phyloP scores from a whole-genome alignment of 2,888 invertebrate species.

The Lasioglossum vierecki region DNA sequence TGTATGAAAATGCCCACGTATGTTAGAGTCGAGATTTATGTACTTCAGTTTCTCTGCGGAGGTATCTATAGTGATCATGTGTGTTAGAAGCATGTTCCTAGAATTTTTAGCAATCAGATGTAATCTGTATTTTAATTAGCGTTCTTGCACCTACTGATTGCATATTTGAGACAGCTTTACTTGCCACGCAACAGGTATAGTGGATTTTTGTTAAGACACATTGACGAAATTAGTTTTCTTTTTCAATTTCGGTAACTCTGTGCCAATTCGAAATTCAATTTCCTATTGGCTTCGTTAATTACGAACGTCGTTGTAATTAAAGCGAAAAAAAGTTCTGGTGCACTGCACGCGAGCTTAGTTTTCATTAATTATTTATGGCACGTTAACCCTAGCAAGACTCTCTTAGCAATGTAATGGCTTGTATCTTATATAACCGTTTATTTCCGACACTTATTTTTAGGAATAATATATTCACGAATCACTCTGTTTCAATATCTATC shows the following conservation, averaged over 20 bases:
- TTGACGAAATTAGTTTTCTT: not conserved
- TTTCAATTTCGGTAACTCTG: not conserved
- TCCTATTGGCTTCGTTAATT: not conserved
- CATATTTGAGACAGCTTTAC: not conserved
- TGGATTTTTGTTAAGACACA: not conserved
- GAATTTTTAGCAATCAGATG: not conserved
- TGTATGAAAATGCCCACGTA: not conserved
- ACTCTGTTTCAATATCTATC: not conserved
- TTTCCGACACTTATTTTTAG: not conserved
- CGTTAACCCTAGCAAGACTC: not conserved
- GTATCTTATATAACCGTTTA: not conserved
- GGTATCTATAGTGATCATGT: not conserved
- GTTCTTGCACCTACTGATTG: not conserved
- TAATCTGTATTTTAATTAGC: not conserved
- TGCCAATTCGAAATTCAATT: not conserved
- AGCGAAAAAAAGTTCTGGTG: not conserved
- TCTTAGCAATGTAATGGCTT: not conserved
- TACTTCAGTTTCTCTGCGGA: not conserved
- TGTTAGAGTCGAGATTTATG: not conserved
- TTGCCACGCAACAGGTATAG: not conserved
- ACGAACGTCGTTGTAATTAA: not conserved
- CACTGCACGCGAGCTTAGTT: not conserved
- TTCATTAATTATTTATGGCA: conserved; percentile 1
- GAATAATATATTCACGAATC: not conserved
- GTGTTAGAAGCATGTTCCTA: not conserved